Base-by-base conservation (phyloP, 2,113 vertebrate genomes). In the Butorides virescens region DNA sequence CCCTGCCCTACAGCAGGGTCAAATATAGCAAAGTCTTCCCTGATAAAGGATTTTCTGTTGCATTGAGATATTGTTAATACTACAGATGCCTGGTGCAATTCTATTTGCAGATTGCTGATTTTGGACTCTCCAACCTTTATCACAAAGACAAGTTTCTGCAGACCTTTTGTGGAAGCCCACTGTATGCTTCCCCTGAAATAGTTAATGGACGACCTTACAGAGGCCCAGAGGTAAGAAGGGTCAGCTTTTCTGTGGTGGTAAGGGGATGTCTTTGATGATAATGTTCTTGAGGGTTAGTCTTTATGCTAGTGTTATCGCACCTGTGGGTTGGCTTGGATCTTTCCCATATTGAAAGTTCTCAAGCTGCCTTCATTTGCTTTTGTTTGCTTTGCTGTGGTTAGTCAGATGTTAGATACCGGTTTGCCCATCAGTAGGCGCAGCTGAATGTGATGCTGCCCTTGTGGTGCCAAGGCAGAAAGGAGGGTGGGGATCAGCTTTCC, bases 151-250 rank as follows among this genome's bases (percentile, higher is more conserved):
- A 99, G 95, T 98, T 99, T 97, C 97, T 99, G 90, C 99, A 99
- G 94, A 99, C 99, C 4, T 99, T 99, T 97, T 99, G 99, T 21
- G 99, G 99, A 68, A 99, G 99, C 72, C 99, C 99, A 2, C 98
- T 99, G 20, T 99, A 99, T 37, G 99, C 99, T 42, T 99, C 99
- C 74, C 99, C 99, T 44, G 99, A 99, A 98, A 99, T 99, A 67
- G 99, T 99, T 96, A 99, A 99, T 86, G 99, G 99, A 92, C 98
- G 99, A 95, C 99, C 99, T 34, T 99, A 99, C 94, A 98, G 98
- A 75, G 99, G 99, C 83, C 99, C 99, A 26, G 99, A 99, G 99
- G 99, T 99, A 97, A 97, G 98, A 59, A 56, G 52, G 36, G 25
- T 70, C 49, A 32, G 36, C 18, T 94, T 93, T 93, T 36, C 27